Conservation (phyloP, 2,888 invertebrate genomes). For the Oscheius sp. region DNA sequence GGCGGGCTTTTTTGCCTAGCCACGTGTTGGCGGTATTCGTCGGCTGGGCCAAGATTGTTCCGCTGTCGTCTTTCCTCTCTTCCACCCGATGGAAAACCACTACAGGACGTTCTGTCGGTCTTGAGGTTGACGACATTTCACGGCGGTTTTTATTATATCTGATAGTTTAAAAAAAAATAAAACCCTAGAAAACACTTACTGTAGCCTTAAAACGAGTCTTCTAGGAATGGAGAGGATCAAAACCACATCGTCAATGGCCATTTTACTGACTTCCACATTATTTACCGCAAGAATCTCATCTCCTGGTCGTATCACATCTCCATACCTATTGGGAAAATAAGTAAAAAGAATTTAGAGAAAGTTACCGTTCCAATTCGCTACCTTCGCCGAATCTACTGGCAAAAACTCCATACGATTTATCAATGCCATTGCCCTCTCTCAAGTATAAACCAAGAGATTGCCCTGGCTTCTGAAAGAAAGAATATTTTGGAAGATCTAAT, state of each 20-base stretch:
- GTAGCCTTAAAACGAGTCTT: conserved; percentile 89
- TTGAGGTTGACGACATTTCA: conserved; percentile 34
- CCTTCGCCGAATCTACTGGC: conserved; percentile 92
- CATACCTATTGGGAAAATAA: too few relatives aligned
- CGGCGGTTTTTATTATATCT: conserved; percentile 48
- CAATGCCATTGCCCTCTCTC: conserved; percentile 92
- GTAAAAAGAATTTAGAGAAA: too few relatives aligned
- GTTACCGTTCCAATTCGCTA: conserved; percentile 62
- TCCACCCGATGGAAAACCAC: conserved; percentile 68
- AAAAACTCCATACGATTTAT: conserved; percentile 93
- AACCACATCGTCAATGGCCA: conserved; percentile 98
- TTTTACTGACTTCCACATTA: conserved; percentile 90
- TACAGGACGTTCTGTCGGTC: conserved; percentile 58
- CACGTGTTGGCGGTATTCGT: conserved; percentile 68
- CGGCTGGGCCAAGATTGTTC: conserved; percentile 59
- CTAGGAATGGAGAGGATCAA: conserved; percentile 99
- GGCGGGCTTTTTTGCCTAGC: conserved; percentile 66
- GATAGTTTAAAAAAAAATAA: conserved; percentile 6
- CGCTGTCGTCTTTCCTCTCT: conserved; percentile 49
- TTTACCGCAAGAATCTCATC: conserved; percentile 98
- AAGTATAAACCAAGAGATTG: conserved; percentile 88
- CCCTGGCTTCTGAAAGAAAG: conserved; percentile 93
- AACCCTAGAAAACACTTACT: conserved; percentile 73
- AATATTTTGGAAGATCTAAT: too few relatives aligned
- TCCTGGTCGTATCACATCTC: conserved; percentile 91